A percentile compares a stretch with the other conserved stretches of the same genome.
Conservation (phyloP, 37 sponge, comb jelly and placozoan genomes). For the Agelas oroides region DNA sequence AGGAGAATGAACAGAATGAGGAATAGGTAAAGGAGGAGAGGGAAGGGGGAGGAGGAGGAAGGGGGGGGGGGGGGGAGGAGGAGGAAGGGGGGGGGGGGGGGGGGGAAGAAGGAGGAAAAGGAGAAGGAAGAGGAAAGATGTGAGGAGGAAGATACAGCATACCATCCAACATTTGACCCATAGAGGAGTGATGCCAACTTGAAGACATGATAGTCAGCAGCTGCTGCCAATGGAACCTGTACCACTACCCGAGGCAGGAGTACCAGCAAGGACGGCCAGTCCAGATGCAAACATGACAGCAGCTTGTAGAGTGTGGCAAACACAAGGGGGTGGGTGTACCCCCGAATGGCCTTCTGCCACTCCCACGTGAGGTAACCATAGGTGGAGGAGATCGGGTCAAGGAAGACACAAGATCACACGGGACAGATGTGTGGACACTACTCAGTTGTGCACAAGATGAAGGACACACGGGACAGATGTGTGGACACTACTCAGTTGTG, state of each 20-base stretch:
- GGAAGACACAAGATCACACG: not conserved
- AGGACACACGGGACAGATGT: too few relatives aligned
- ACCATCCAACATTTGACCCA: constrained; percentile 31
- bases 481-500: too few relatives aligned
- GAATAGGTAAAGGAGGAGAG: too few relatives aligned
- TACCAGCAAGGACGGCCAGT: constrained; percentile 59
- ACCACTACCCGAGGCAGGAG: constrained; percentile 31
- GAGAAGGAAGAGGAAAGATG: too few relatives aligned
- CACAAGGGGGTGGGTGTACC: constrained; percentile 80
- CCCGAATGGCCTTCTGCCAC: constrained; percentile 82
- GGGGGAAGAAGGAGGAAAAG: not conserved
- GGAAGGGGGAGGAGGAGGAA: not conserved
- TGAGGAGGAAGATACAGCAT: constrained; percentile 53
- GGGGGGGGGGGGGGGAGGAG: not conserved
- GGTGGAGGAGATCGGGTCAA: constrained; percentile 23
- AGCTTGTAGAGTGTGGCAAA: constrained; percentile 73
- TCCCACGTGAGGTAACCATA: constrained; percentile 93
- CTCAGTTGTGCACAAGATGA: too few relatives aligned
- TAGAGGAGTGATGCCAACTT: constrained; percentile 64
- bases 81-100: not conserved
- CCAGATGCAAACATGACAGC: constrained; percentile 55
- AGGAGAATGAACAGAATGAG: constrained; percentile 4
- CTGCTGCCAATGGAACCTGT: constrained; percentile 72
- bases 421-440: too few relatives aligned
- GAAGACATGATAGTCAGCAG: constrained; percentile 74